These are phyloP conservation scores for Holotrichia oblita DNA, from an alignment of 1,140 invertebrate species.

Conservation along the genomic window DNA sequence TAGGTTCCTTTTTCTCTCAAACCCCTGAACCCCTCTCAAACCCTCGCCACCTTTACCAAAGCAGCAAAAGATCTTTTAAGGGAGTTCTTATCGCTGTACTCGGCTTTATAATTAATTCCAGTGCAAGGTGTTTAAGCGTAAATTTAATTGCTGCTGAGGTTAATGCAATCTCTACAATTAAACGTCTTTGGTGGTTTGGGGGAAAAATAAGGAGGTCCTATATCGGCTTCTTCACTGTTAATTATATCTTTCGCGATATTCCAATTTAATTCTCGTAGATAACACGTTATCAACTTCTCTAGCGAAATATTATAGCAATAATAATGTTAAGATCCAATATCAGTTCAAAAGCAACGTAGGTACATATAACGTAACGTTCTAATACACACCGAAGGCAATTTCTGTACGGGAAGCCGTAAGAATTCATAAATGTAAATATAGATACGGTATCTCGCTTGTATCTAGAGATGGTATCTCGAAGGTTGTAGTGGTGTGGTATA, in stretches of 20 bases:
- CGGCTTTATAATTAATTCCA: neutral
- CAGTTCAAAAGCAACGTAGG: too few species aligned
- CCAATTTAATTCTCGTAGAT: too few species aligned
- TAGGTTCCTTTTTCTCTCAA: neutral
- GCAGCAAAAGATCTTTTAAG: neutral
- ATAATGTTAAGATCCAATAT: neutral
- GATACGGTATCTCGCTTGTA: too few species aligned
- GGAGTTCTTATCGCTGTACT: neutral
- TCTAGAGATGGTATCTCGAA: too few species aligned
- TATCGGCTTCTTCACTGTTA: neutral
- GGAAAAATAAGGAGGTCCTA: neutral
- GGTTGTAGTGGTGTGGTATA: too few species aligned
- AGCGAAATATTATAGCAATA: neutral
- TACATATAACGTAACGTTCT: too few species aligned
- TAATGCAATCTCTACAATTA: neutral
- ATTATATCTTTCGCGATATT: too few species aligned
- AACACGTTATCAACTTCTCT: too few species aligned
- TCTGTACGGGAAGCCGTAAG: too few species aligned
- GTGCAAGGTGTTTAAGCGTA: constrained; percentile 1
- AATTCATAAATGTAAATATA: too few species aligned
- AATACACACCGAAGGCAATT: too few species aligned
- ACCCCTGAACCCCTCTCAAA: neutral
- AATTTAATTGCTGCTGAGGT: constrained; percentile 9
- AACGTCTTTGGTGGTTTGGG: neutral
- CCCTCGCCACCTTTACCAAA: neutral